These are phyloP conservation scores for Myripristis murdjan DNA, from an alignment of 2,797 vertebrate genomes.

Conservation along the genomic window DNA sequence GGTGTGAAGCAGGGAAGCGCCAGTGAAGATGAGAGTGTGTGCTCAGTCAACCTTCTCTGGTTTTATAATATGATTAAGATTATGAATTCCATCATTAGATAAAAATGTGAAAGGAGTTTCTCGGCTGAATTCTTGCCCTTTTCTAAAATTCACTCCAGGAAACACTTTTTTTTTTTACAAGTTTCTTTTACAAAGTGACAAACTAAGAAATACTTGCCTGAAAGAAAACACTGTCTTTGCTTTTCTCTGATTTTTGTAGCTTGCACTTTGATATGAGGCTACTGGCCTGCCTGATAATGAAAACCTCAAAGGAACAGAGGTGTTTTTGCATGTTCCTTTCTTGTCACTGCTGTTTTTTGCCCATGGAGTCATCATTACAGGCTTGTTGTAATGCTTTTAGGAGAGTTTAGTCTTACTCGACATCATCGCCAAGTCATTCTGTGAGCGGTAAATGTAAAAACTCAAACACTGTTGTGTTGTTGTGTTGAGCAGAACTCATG, in stretches of 20 bases:
- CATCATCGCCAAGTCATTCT: constrained; percentile 8
- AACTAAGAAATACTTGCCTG: too few relatives aligned
- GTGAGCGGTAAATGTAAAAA: neutral
- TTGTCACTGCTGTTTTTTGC: neutral
- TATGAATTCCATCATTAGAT: too few relatives aligned
- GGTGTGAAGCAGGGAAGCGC: neutral
- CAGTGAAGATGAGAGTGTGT: too few relatives aligned
- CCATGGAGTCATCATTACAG: neutral
- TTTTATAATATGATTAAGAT: too few relatives aligned
- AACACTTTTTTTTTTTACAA: too few relatives aligned
- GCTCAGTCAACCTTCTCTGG: too few relatives aligned
- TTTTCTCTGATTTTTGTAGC: neutral
- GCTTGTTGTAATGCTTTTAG: neutral
- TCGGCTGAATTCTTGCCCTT: neutral
- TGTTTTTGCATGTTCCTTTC: neutral
- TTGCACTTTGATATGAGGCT: too few relatives aligned
- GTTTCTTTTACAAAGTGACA: neutral
- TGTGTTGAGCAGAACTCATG: constrained; percentile 52
- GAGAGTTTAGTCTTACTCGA: neutral
- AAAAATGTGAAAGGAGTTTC: neutral
- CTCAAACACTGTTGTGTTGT: constrained; percentile 30
- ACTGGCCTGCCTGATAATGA: neutral
- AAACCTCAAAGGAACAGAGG: neutral
- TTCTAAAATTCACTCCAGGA: neutral
- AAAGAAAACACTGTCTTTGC: neutral